These are phyloP conservation scores for Rhabdornis inornatus DNA, from an alignment of 2,113 vertebrate species.

Conservation along the genomic window DNA sequence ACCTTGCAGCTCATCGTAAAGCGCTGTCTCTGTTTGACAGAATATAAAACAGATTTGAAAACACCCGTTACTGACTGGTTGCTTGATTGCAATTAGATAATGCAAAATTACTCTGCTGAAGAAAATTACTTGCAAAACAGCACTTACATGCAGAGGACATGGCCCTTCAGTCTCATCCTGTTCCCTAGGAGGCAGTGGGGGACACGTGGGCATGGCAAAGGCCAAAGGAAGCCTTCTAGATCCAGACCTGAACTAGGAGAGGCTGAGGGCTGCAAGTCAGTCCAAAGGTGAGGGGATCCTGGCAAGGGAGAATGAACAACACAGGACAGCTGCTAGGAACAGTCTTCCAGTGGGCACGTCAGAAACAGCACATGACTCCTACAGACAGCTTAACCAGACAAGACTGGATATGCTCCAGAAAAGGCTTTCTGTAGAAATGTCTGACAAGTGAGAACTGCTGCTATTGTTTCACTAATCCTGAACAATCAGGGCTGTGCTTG, in stretches of 20 bases:
- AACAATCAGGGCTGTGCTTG: not conserved
- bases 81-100: constrained; percentile 5
- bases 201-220: rapidly evolving
- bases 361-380: not conserved
- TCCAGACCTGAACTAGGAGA: not conserved
- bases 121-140: not conserved
- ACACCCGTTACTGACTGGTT: not conserved
- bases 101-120: not conserved
- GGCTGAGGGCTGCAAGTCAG: not conserved
- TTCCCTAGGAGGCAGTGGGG: not conserved
- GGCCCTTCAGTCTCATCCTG: not conserved
- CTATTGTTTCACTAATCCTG: not conserved
- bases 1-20: not conserved
- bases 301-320: not conserved
- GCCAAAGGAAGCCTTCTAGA: rapidly evolving
- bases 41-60: not conserved
- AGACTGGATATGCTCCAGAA: not conserved
- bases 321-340: not conserved
- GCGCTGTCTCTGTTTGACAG: not conserved
- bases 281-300: not conserved
- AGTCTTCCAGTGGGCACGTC: not conserved
- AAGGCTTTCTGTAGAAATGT: not conserved
- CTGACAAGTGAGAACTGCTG: not conserved
- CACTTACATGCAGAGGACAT: rapidly evolving
- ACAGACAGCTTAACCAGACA: not conserved